Base-by-base conservation (phyloP, 2,888 invertebrate genomes). In the Zaprionus bogoriensis region DNA sequence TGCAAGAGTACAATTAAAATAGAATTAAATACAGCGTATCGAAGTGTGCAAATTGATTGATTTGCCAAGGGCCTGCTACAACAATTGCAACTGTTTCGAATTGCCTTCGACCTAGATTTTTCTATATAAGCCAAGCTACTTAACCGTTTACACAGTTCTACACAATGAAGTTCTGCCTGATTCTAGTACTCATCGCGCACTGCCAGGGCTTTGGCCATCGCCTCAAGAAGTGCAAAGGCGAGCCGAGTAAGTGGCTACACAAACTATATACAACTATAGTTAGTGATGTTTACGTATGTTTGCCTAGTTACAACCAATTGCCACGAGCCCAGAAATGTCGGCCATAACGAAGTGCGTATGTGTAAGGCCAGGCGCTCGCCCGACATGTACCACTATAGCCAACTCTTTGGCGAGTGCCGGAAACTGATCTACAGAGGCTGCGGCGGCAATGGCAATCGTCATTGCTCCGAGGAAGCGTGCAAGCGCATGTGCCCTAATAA, bases 1-100 rank as follows among this genome's bases (percentile, higher is more conserved):
- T 96, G 90, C 14, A 48, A 48, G 22, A 3, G 2, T 4, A 39
- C 25, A 6, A 25, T n/a, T n/a, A 5, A 19, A 30, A 4, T 28
- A 12, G 1, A 32, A 36, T 36, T 36, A 36, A 14, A 17, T 17
- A 3, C 27, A 10, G 27, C n/a, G n/a, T n/a, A n/a, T 27, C 7
- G 6, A 30, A 4, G 3, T 14, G 2, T 17, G 27, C 9, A 3
- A 36, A 17, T 36, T 9, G 7, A 10, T 10, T 10, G 10, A 6
- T n/a, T n/a, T n/a, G n/a, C n/a, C n/a, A n/a, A n/a, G n/a, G n/a
- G n/a, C n/a, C n/a, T n/a, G n/a, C n/a, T n/a, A n/a, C n/a, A n/a
- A n/a, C n/a, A n/a, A n/a, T n/a, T n/a, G n/a, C 32, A 36, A 1
- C 14, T 36, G 32, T 17, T 36, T 32, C 14, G n/a, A n/a, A 6